Conservation (phyloP, 2,888 invertebrate species). For the Lacanobia wlatinum region DNA sequence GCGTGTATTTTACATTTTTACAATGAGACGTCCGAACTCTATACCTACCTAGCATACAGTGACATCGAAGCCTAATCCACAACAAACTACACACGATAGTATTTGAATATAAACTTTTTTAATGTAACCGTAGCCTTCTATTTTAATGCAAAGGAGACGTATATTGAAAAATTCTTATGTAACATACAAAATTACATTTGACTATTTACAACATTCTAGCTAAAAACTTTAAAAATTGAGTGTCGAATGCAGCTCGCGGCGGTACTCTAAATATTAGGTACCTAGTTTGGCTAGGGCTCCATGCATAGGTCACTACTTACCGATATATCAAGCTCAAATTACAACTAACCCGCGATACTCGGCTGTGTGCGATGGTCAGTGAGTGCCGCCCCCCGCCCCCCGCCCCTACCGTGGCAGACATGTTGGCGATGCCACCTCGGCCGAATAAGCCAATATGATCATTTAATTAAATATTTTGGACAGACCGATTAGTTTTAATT, state of each 20-base stretch:
- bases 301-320: slow-evolving; percentile 85
- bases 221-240: slow-evolving; percentile 80
- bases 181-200: slow-evolving; percentile 89
- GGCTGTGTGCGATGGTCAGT: slow-evolving; percentile 60
- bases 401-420: slow-evolving; percentile 62
- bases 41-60: slow-evolving; percentile 87
- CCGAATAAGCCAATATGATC: slow-evolving; percentile 76
- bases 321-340: slow-evolving; percentile 82
- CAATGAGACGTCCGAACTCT: slow-evolving; percentile 87
- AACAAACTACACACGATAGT: slow-evolving; percentile 89
- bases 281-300: slow-evolving; percentile 85
- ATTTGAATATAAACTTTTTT: slow-evolving; percentile 84
- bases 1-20: slow-evolving; percentile 90
- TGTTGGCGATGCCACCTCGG: slow-evolving; percentile 67
- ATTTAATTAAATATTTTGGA: slow-evolving; percentile 78
- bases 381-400: slow-evolving; percentile 43
- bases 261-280: slow-evolving; percentile 84
- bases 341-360: slow-evolving; percentile 70
- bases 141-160: slow-evolving; percentile 89
- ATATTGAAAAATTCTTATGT: slow-evolving; percentile 87
- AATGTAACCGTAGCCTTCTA: slow-evolving; percentile 86
- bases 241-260: slow-evolving; percentile 78
- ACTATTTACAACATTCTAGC: slow-evolving; percentile 89
- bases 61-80: slow-evolving; percentile 88
- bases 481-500: slow-evolving; percentile 85